Base-by-base conservation (phyloP, 2,797 vertebrate species). In the Epinephelus coioides region DNA sequence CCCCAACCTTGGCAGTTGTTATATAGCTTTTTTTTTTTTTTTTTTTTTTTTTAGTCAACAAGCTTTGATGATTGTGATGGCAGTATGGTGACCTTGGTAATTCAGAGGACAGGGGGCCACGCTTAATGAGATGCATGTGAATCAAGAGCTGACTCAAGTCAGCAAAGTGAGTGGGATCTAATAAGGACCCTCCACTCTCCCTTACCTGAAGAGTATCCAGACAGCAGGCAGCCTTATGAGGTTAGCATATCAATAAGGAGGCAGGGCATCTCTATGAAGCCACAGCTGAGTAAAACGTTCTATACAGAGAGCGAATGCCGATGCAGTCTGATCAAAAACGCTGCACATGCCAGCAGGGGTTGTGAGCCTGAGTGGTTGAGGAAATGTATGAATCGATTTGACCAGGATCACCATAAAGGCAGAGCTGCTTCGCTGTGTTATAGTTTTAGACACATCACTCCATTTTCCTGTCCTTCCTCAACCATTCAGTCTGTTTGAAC, bases 311-410 rank as follows among this genome's bases (percentile, higher is more conserved):
- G 67, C 17, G 84, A 86, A 86, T 72, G 81, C 69, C 69, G 82
- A 70, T 80, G 80, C 53, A 49, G 76, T 69, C 63, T 82, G 67
- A 92, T 88, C 86, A 56, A 59, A 85, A 88, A 81, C 21, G 44
- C 77, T 63, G 53, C 73, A 73, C 50, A 54, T 86, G 79, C 73
- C 84, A 82, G 75, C 79, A 76, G 78, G 68, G 59, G 57, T 74
- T 79, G 65, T 53, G 77, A 79, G 85, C 30, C 79, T 68, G 77
- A 89, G 87, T 61, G 81, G 78, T 88, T 44, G 62, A 89, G 91
- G 87, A 91, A 91, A 89, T 81, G 73, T 78, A 84, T 66, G 72
- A 90, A 91, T 93, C 50, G 74, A 94, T 93, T 71, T 71, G 69
- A 72, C 75, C 85, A 74, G 78, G 89, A 86, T 86, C 66, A 50